Evolutionary conservation across 2,888 invertebrate genomes (phyloP).

Genomic region (Megaustenia siamemsis): DNA sequence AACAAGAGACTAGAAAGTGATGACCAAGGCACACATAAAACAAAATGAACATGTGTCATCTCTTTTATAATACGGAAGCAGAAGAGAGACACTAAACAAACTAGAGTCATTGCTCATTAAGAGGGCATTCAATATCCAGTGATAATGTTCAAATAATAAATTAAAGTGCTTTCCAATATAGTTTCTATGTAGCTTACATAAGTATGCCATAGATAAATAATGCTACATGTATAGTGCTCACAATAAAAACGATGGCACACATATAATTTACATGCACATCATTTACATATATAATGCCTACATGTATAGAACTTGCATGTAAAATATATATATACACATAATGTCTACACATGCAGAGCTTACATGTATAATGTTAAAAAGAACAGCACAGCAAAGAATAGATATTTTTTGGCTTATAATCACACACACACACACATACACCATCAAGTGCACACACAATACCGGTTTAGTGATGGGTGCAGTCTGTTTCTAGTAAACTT

Average conservation of each 20-base stretch:
- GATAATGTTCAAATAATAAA: no score
- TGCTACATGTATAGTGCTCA: not conserved
- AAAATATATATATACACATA: not conserved
- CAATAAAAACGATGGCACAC: not conserved
- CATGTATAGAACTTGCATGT: not conserved
- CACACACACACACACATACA: slow-evolving; percentile 6
- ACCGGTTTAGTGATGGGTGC: not conserved
- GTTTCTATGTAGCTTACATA: no score
- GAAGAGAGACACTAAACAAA: not conserved
- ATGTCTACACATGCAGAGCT: not conserved
- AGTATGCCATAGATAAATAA: no score
- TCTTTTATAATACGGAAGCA: not conserved
- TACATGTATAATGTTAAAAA: not conserved
- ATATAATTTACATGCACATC: not conserved
- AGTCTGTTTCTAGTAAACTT: no score
- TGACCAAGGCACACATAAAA: slow-evolving; percentile 11
- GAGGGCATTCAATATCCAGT: no score
- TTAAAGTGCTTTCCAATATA: no score
- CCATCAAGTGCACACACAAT: not conserved
- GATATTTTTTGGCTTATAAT: no score
- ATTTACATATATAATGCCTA: not conserved
- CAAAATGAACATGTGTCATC: not conserved
- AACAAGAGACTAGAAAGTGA: not conserved
- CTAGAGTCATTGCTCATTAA: not conserved
- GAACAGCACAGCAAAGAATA: slow-evolving; percentile 1